Conservation (phyloP, 35 echinoderm and acorn worm genomes). For the Heliocidaris tuberculata region DNA sequence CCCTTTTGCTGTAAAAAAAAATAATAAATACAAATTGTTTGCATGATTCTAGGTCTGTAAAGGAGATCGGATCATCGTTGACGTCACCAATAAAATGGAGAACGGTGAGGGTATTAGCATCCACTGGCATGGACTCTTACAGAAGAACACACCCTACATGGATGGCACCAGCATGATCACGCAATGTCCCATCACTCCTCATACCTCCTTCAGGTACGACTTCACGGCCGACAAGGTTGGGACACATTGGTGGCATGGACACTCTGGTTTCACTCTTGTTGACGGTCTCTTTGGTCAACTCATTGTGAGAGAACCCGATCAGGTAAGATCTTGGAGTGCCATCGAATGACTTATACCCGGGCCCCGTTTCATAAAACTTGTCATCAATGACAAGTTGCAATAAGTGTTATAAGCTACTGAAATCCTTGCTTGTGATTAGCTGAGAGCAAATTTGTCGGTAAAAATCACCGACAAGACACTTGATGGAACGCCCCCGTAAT, state of each 20-base stretch:
- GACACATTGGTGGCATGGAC: constrained; percentile 79
- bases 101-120: constrained; percentile 58
- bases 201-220: constrained; percentile 54
- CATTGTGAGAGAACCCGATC: constrained; percentile 50
- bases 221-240: constrained; percentile 61
- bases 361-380: too few species aligned
- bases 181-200: constrained; percentile 73
- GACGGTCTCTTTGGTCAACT: constrained; percentile 65
- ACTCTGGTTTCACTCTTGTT: constrained; percentile 55
- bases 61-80: constrained; percentile 68
- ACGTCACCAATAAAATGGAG: constrained; percentile 48
- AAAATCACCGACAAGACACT: too few species aligned
- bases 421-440: too few species aligned
- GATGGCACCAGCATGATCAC: constrained; percentile 74
- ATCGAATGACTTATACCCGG: too few species aligned
- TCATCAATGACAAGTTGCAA: too few species aligned
- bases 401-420: too few species aligned
- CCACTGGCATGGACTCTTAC: constrained; percentile 82
- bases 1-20: too few species aligned
- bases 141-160: constrained; percentile 67
- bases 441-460: too few species aligned
- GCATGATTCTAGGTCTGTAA: constrained; percentile 80
- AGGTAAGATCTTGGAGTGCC: background rate
- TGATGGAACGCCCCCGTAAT: too few species aligned
- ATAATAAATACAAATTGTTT: too few species aligned